phyloP scores from a whole-genome alignment of 2,888 invertebrate species.

The Nymphalis polychloros region DNA sequence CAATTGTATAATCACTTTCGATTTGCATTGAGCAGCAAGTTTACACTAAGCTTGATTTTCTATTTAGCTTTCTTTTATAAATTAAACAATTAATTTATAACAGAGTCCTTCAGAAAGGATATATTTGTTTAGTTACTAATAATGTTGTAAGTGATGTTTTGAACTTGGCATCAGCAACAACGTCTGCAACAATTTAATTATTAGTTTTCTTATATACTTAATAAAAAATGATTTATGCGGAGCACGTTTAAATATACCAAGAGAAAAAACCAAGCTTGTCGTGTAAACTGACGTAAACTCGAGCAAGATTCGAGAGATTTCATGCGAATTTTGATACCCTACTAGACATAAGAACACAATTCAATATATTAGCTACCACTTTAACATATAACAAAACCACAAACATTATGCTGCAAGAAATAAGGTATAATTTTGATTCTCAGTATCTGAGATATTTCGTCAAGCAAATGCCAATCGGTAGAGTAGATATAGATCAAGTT shows the following conservation, averaged over 20 bases:
- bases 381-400: slow-evolving; percentile 22
- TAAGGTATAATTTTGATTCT: slow-evolving; percentile 26
- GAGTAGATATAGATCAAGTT: slow-evolving; percentile 14
- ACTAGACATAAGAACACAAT: slow-evolving; percentile 28
- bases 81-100: too few relatives aligned
- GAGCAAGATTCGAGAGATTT: slow-evolving; percentile 33
- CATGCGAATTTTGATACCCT: slow-evolving; percentile 43
- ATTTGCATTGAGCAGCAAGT: slow-evolving; percentile 32
- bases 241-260: background rate
- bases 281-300: slow-evolving; percentile 35
- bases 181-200: too few relatives aligned
- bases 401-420: slow-evolving; percentile 18
- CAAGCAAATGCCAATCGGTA: slow-evolving; percentile 32
- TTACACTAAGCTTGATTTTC: slow-evolving; percentile 26
- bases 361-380: slow-evolving; percentile 24
- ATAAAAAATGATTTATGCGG: too few relatives aligned
- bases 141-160: too few relatives aligned
- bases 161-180: too few relatives aligned
- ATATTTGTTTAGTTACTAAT: background rate
- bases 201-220: too few relatives aligned
- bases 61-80: background rate
- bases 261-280: background rate
- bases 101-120: background rate
- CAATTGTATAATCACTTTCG: slow-evolving; percentile 35
- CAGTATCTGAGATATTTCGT: slow-evolving; percentile 17